Evolutionary conservation across 2,113 vertebrate species (phyloP), one percentile per base, ranked within the genome.

Genomic region (Lepidiolamprologus cunningtoni): DNA sequence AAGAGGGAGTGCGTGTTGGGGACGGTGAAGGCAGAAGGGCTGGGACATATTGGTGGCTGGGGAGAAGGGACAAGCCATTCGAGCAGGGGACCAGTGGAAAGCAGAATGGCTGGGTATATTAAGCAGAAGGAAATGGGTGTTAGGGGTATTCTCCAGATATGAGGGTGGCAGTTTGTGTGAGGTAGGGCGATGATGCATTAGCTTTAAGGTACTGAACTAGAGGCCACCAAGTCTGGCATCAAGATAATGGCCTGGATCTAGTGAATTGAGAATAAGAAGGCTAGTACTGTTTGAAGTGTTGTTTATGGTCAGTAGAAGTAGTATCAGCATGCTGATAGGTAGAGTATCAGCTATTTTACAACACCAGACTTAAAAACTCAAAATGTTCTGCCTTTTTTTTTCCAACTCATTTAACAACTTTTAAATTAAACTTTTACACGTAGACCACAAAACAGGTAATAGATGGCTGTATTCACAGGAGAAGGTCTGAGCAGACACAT

Each of bases 91-190:
- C 81, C 55, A 2, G 53, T 16, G 86, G 52, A 5, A 26, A 33
- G 42, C 73, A 50, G 87, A 84, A 53, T 40, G 83, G 1, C 53
- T 87, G 86, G 87, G 85, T 90, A 87, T 89, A 91, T 89, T 90
- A 90, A 87, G 87, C 82, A 40, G 66, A 11, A 61, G 68, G n/a
- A 86, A 92, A 92, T 86, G 71, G 91, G 16, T 5, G 26, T 86
- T 81, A 2, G 9, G 93, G 88, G 91, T 81, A 8, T 87, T 83
- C 83, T 86, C 54, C 63, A 82, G 84, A 91, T 88, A 79, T 89
- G 91, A 89, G 50, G 45, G 57, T 16, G 66, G 53, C 82, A 78
- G 86, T 52, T 68, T 47, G 28, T 28, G 52, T 8, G 11, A 9
- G 55, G 16, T 47, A 21, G 28, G 8, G 58, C 6, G 31, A 55